Percentiles rank a stretch among this genome's conserved stretches.
These are phyloP conservation scores for Muscidifurax raptorellus DNA, from an alignment of 1,140 invertebrate species.

Conservation along the genomic window DNA sequence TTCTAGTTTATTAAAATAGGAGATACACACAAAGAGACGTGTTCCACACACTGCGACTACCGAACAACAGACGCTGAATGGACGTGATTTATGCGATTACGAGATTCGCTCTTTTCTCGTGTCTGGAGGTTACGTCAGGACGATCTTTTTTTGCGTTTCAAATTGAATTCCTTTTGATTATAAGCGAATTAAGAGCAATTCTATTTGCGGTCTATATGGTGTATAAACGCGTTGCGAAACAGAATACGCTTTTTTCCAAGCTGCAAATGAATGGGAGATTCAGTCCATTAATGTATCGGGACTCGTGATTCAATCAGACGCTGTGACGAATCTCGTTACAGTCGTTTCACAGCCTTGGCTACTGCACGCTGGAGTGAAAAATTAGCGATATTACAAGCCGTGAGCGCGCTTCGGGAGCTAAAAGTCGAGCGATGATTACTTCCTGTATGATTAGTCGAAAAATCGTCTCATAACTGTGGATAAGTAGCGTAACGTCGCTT, in stretches of 20 bases:
- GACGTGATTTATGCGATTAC: background rate
- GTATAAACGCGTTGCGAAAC: background rate
- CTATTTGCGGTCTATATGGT: background rate
- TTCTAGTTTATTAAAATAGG: background rate
- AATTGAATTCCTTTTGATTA: slow-evolving; percentile 1
- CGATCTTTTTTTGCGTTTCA: background rate
- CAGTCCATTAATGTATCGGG: slow-evolving; percentile 26
- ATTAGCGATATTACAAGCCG: background rate
- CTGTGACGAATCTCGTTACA: slow-evolving; percentile 16
- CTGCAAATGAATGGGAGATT: slow-evolving; percentile 35
- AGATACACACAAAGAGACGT: background rate
- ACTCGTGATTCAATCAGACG: slow-evolving; percentile 33
- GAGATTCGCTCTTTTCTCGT: background rate
- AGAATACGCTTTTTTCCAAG: slow-evolving; percentile 2
- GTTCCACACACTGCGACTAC: background rate
- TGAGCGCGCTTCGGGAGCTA: no score
- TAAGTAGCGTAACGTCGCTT: no score
- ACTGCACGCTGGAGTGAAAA: background rate
- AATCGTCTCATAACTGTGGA: background rate
- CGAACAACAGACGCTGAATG: background rate
- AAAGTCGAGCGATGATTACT: background rate
- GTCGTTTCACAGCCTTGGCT: background rate
- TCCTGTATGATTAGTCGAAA: background rate
- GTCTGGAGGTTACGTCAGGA: background rate
- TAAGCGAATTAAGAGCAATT: slow-evolving; percentile 34